Base-by-base conservation (phyloP, 2,888 invertebrate species). In the Atethmia centrago region DNA sequence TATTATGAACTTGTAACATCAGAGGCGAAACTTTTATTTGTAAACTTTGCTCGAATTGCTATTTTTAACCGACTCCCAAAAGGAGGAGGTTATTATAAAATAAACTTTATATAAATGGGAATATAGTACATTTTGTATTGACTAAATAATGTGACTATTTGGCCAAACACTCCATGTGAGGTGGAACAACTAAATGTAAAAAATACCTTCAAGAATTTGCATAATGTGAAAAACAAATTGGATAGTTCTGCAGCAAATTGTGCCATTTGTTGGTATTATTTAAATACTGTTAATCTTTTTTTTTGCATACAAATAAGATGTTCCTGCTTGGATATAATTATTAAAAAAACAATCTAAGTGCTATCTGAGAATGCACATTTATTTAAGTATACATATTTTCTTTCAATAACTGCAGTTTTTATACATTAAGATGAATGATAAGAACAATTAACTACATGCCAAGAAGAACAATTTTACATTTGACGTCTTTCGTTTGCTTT, bases 61-160 rank as follows among this genome's bases (percentile, higher is more conserved):
- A 21, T 77, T 67, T 28, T 21, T n/a, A n/a, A n/a, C n/a, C n/a
- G n/a, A n/a, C n/a, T n/a, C n/a, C n/a, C n/a, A n/a, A n/a, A n/a
- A n/a, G n/a, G n/a, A n/a, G n/a, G n/a, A n/a, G n/a, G n/a, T n/a
- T n/a, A n/a, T n/a, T n/a, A n/a, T n/a, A n/a, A 77, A 67, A 68
- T 47, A 14, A 12, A 28, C 40, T 40, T 28, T 55, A 65, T 53
- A 1, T 0, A 0, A 1, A n/a, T 2, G 0, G 0, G 0, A 0
- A 10, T 21, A 66, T 0, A 67, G 40, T 47, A 16, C 2, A 40
- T 40, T 47, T 77, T 64, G 3, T 64, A 31, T 31, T 19, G 19
- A 2, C 36, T 0, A 3, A 14, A 28, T 69, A 25, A n/a, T 25
- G 45, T 67, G 10, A n/a, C 21, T 64, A 3, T 14, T 40, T 56